Evolutionary conservation across 2,888 invertebrate species (phyloP).

Genomic region (Diarsia mendica): DNA sequence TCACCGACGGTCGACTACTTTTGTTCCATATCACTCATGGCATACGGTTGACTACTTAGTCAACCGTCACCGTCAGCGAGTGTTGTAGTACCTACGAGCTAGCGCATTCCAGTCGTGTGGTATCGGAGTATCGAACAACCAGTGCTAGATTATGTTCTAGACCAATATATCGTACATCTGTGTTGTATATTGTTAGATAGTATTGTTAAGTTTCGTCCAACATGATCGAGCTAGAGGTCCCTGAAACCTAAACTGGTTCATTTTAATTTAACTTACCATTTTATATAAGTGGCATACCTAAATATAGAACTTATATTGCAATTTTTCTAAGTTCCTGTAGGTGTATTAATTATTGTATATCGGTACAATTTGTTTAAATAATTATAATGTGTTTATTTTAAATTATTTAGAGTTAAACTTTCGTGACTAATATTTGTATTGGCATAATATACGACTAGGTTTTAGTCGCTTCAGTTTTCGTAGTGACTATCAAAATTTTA

Average conservation of each 20-base stretch:
- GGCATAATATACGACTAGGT: constrained; percentile 78
- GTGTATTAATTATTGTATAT: constrained; percentile 89
- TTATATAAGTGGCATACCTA: constrained; percentile 89
- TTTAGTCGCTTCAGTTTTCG: constrained; percentile 49
- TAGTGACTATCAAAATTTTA: constrained; percentile 44
- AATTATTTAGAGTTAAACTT: constrained; percentile 87
- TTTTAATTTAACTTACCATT: constrained; percentile 81
- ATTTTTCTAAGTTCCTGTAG: constrained; percentile 91
- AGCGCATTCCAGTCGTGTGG: constrained; percentile 87
- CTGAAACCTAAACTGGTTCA: constrained; percentile 76
- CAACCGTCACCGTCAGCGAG: not conserved
- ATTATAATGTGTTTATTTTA: constrained; percentile 88
- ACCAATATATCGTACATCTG: constrained; percentile 83
- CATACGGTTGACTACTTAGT: not conserved
- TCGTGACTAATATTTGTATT: constrained; percentile 81
- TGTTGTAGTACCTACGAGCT: constrained; percentile 69
- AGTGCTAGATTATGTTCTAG: constrained; percentile 81
- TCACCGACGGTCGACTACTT: not conserved
- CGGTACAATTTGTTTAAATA: constrained; percentile 89
- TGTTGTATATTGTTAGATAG: constrained; percentile 81
- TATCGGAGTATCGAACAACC: constrained; percentile 58
- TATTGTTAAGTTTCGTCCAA: constrained; percentile 80
- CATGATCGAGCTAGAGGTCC: constrained; percentile 69
- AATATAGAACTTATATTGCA: constrained; percentile 90
- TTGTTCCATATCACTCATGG: not conserved